Percentiles rank a stretch among this genome's conserved stretches.
These are phyloP conservation scores for Proteles cristata DNA, from an alignment of 2,113 vertebrate species.

Conservation along the genomic window DNA sequence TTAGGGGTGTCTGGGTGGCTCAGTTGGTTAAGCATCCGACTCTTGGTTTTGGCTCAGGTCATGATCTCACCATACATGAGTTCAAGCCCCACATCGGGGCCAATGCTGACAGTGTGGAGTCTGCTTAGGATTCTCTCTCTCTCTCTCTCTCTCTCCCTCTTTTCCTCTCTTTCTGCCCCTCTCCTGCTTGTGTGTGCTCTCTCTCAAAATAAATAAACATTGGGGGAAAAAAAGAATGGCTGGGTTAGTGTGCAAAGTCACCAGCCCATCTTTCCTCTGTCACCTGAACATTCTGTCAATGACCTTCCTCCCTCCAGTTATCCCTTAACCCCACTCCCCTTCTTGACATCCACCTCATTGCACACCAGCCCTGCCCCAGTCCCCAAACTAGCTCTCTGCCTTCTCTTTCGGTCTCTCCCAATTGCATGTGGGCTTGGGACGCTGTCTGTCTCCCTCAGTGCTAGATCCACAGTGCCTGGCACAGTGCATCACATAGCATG, in stretches of 20 bases:
- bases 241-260: not conserved
- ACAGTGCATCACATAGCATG: not conserved
- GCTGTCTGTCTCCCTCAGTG: not conserved
- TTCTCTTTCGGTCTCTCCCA: not conserved
- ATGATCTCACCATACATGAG: too few species aligned
- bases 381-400: not conserved
- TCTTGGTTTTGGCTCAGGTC: too few species aligned
- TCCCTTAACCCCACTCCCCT: not conserved
- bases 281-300: not conserved
- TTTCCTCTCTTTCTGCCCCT: too few species aligned
- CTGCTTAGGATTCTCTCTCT: too few species aligned
- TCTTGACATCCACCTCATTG: not conserved
- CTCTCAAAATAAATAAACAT: too few species aligned
- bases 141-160: too few species aligned
- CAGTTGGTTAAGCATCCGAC: too few species aligned
- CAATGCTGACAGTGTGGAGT: too few species aligned
- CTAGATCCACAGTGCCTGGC: not conserved
- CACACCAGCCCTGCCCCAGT: not conserved
- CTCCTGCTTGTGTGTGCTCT: too few species aligned
- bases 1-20: too few species aligned
- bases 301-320: not conserved
- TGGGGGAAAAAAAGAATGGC: not conserved
- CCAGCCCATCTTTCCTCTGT: not conserved
- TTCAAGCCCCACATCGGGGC: too few species aligned
- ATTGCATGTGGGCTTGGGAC: not conserved